Base-by-base conservation (phyloP, 2,113 vertebrate species). In the Macrotus californicus region DNA sequence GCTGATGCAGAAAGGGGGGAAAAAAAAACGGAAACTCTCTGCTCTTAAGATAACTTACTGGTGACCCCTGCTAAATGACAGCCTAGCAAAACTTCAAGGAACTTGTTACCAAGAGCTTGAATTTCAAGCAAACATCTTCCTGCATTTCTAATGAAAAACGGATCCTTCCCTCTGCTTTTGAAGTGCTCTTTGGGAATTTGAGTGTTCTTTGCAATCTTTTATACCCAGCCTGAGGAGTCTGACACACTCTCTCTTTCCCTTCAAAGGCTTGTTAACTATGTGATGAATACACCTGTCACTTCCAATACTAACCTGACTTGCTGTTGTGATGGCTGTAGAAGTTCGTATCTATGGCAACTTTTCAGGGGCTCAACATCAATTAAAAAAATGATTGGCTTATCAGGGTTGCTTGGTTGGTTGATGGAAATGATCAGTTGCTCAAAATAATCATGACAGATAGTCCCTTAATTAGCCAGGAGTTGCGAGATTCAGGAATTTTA, bases 201-300 rank as follows among this genome's bases (percentile, higher is more conserved):
- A 97, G 95, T 97, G 97, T 96, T 98, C 98, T 97, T 88, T 97
- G 89, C 97, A 95, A 86, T 96, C 97, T 98, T 98, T 98, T 97
- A 98, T 98, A 98, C 96, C 97, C 97, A 98, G 97, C 97, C 98
- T 98, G 98, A 98, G 98, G 97, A 98, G 96, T 98, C 97, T 59
- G 41, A 97, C 98, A 98, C 98, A 97, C 98, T 96, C 96, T 85
- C 97, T 96, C 97, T 95, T 97, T 97, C 95, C 97, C 97, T 98
- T 98, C 98, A 98, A 98, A 98, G 98, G 97, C 97, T 98, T 98
- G 98, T 98, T 98, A 98, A 98, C 98, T 98, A 97, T 95, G 98
- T 98, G 98, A 98, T 98, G 98, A 98, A 98, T 98, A 98, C 98
- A 98, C 98, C 98, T 98, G 98, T 98, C 98, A 98, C 98, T 98